A percentile compares a stretch with the other conserved stretches of the same genome.
Evolutionary conservation across 2,888 invertebrate genomes (phyloP).

Genomic region (Lepetodrilus schrolli): DNA sequence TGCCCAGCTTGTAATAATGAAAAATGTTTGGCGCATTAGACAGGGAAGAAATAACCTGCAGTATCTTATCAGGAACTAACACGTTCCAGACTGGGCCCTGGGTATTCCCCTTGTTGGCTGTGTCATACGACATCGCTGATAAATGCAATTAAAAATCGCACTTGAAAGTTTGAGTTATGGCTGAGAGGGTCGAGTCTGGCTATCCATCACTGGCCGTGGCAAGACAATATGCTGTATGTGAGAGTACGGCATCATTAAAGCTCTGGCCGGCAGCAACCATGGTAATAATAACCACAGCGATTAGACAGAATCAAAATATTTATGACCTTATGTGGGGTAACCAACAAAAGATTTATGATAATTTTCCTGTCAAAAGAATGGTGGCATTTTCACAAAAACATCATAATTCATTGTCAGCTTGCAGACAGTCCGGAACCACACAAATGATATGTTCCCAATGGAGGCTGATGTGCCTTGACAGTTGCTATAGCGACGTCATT

Average conservation of each 20-base stretch:
- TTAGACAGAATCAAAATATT: conserved; percentile 49
- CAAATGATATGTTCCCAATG: conserved; percentile 62
- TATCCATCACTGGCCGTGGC: conserved; percentile 37
- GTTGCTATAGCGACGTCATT: conserved; percentile 65
- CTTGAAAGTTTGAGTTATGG: conserved; percentile 25
- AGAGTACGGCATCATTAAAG: conserved; percentile 18
- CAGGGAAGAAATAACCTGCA: conserved; percentile 21
- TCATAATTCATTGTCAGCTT: conserved; percentile 63
- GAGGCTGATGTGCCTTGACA: conserved; percentile 62
- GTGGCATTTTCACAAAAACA: conserved; percentile 58
- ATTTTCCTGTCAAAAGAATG: conserved; percentile 66
- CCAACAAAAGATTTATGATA: conserved; percentile 63
- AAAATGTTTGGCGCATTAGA: conserved; percentile 26
- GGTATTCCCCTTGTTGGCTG: conserved; percentile 25
- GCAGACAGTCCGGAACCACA: conserved; percentile 60
- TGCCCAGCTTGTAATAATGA: conserved; percentile 14
- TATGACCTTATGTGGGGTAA: conserved; percentile 47
- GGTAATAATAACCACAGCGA: conserved; percentile 43
- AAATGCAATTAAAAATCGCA: conserved; percentile 26
- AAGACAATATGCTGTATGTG: conserved; percentile 39
- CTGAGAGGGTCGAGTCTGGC: background rate
- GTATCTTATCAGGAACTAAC: conserved; percentile 31
- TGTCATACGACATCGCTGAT: conserved; percentile 11
- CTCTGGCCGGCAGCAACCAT: conserved; percentile 27
- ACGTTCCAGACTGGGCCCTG: background rate